Evolutionary conservation across 2,888 invertebrate genomes (phyloP).

Genomic region (Ichneumon xanthorius): DNA sequence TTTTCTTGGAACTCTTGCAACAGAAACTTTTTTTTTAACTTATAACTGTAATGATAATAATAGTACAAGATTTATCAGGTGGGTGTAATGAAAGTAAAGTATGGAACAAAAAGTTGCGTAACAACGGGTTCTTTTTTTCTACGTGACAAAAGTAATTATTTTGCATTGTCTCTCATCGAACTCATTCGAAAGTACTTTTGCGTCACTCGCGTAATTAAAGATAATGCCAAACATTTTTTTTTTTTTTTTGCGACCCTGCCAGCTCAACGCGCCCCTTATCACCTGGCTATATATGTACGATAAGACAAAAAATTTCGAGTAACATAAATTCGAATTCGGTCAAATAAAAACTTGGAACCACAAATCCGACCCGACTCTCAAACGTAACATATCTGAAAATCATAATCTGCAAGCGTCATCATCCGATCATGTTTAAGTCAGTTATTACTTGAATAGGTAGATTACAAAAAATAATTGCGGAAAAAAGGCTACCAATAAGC

Average conservation of each 20-base stretch:
- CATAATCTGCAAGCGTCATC: background rate
- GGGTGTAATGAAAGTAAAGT: background rate
- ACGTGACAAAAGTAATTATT: background rate
- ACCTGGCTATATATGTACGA: background rate
- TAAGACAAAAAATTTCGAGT: background rate
- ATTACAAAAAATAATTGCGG: background rate
- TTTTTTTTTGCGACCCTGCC: background rate
- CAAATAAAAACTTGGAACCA: background rate
- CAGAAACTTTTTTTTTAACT: background rate
- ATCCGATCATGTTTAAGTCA: background rate
- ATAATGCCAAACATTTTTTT: background rate
- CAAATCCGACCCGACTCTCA: too few species aligned
- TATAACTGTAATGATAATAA: too few species aligned
- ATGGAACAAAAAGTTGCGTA: background rate
- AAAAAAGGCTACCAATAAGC: background rate
- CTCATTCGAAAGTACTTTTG: background rate
- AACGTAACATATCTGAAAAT: too few species aligned
- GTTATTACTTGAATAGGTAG: background rate
- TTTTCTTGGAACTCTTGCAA: background rate
- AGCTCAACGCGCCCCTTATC: background rate
- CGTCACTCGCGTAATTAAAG: background rate
- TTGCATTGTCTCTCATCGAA: background rate
- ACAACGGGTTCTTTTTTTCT: background rate
- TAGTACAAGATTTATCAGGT: background rate
- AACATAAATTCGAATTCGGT: background rate